Evolutionary conservation across 2,113 vertebrate genomes (phyloP), one percentile per base, ranked within the genome.

Genomic region (Colossoma macropomum): DNA sequence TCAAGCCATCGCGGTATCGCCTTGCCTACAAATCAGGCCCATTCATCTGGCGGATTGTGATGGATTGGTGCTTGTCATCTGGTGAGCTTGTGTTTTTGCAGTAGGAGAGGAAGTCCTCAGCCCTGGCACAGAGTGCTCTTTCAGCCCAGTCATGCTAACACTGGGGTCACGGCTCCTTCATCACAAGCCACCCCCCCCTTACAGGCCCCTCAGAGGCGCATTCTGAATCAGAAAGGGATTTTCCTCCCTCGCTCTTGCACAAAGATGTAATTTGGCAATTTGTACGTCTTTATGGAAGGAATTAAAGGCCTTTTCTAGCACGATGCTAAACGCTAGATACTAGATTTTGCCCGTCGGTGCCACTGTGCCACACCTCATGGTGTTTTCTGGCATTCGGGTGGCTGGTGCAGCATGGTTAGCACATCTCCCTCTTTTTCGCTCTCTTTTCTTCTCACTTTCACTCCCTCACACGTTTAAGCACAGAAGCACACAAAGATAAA

Each of bases 41-140:
- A 91, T 92, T 91, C 91, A 91, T 92, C 70, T 80, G 85, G 81
- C 52, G 50, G 60, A 56, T 78, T 48, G 80, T 93, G 91, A 93
- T 92, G 89, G 91, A 93, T 92, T 87, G 87, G 86, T 52, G 87
- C 83, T 71, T 63, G 66, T 79, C 79, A 80, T 83, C 82, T 84
- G 27, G 52, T 73, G 75, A 60, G 79, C 59, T 80, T 86, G 72
- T 54, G 45, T 77, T 73, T 59, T 72, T 82, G 56, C n/a, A 65
- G 23, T 65, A 71, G 82, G 54, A 32, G 74, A 86, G 87, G 86
- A 89, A 86, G 83, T 77, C 74, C 68, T 38, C 41, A 65, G 56
- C 16, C 54, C 38, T 69, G 89, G 77, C 16, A 84, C 48, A 28
- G 52, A 50, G 54, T 30, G 45, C 79, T 56, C 82, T 75, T 77